phyloP scores from a whole-genome alignment of 2,797 vertebrate species.

The Botia almorhae region DNA sequence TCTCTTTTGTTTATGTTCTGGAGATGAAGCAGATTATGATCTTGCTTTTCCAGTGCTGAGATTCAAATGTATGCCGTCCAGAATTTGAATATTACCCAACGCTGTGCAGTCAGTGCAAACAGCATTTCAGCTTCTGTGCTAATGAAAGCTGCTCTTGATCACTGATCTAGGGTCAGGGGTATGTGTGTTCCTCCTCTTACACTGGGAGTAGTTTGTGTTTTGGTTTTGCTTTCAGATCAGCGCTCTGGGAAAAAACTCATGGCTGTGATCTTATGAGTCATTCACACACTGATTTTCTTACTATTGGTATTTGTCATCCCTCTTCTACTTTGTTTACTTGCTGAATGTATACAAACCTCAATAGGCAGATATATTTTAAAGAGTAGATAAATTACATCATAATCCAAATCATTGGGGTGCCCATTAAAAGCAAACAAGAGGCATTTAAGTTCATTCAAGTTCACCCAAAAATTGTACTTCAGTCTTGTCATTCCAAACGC shows the following conservation, averaged over 20 bases:
- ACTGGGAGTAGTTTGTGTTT: neutral
- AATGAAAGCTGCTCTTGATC: neutral
- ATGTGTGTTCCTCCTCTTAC: neutral
- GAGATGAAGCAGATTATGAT: neutral
- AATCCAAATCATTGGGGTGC: too few species aligned
- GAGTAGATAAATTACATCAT: too few species aligned
- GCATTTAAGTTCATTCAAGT: neutral
- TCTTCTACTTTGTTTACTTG: neutral
- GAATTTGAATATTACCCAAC: constrained; percentile 48
- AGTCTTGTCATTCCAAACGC: too few species aligned
- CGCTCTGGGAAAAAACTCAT: neutral
- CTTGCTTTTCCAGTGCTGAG: constrained; percentile 24
- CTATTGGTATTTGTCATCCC: neutral
- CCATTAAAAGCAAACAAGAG: neutral
- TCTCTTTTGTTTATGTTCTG: neutral
- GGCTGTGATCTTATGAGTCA: neutral
- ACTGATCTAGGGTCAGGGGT: constrained; percentile 18
- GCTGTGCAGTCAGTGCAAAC: neutral
- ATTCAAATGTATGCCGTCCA: constrained; percentile 52
- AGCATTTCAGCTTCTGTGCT: neutral
- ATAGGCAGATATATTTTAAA: too few species aligned
- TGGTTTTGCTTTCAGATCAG: neutral
- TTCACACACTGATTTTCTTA: constrained; percentile 21
- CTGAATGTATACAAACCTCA: too few species aligned
- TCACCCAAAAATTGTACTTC: neutral